A percentile compares a stretch with the other conserved stretches of the same genome.
Evolutionary conservation across 2,888 invertebrate genomes (phyloP).

Genomic region (Creontiades dilutus): DNA sequence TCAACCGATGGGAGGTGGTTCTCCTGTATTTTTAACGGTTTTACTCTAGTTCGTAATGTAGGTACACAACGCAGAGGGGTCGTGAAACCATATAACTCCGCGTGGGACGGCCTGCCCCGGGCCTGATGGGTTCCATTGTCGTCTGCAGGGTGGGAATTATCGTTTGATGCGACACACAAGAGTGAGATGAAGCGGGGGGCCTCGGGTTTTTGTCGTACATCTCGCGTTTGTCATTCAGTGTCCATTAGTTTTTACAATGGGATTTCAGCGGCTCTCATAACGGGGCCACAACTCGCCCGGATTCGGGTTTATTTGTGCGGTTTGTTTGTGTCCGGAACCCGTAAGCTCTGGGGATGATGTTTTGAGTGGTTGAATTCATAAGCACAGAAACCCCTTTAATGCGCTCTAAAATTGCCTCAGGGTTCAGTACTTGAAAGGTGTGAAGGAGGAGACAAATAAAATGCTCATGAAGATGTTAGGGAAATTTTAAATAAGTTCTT

Average conservation of each 20-base stretch:
- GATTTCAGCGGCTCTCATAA: background rate
- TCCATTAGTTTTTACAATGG: conserved; percentile 32
- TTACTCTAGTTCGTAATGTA: too few species aligned
- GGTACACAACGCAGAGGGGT: background rate
- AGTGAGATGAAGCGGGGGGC: conserved; percentile 8
- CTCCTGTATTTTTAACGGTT: too few species aligned
- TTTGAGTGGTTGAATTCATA: too few species aligned
- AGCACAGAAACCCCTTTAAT: too few species aligned
- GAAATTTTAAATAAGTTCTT: too few species aligned
- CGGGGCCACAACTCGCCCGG: background rate
- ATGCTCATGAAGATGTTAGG: too few species aligned
- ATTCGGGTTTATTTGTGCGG: background rate
- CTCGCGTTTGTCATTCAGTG: conserved; percentile 36
- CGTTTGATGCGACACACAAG: conserved; percentile 29
- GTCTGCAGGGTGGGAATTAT: conserved; percentile 9
- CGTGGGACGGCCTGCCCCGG: conserved; percentile 17
- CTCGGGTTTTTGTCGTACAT: background rate
- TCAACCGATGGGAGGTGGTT: too few species aligned
- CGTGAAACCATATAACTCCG: conserved; percentile 38
- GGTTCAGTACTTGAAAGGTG: too few species aligned
- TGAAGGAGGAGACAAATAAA: too few species aligned
- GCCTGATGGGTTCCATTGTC: conserved; percentile 13
- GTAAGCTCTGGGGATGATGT: too few species aligned
- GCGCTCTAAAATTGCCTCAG: too few species aligned
- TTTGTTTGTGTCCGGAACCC: too few species aligned